Conservation (phyloP, 2,797 vertebrate genomes). For the Myripristis jacobus region DNA sequence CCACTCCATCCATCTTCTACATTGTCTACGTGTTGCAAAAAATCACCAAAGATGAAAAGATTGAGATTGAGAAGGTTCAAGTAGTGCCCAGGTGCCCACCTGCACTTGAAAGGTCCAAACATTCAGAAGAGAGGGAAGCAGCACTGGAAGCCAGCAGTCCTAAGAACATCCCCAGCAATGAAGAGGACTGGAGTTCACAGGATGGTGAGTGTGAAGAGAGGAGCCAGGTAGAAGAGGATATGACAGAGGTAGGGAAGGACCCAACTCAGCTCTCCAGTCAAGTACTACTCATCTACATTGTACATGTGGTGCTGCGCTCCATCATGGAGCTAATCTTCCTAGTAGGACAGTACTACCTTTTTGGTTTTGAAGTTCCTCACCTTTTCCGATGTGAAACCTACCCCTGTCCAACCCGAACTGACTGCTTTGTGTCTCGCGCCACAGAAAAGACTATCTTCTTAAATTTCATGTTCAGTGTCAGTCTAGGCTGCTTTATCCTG, state of each 20-base stretch:
- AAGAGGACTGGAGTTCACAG: constrained; percentile 55
- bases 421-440: constrained; percentile 82
- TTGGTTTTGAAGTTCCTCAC: constrained; percentile 79
- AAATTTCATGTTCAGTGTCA: constrained; percentile 81
- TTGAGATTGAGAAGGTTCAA: constrained; percentile 59
- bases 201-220: constrained; percentile 60
- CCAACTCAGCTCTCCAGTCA: constrained; percentile 73
- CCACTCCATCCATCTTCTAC: constrained; percentile 79
- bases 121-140: constrained; percentile 43
- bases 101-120: constrained; percentile 30
- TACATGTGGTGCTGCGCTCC: constrained; percentile 75
- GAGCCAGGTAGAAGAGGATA: constrained; percentile 62
- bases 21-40: constrained; percentile 80
- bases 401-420: constrained; percentile 75
- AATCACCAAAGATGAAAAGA: constrained; percentile 79
- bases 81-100: constrained; percentile 19
- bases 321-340: constrained; percentile 81
- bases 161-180: constrained; percentile 25
- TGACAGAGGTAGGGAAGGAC: constrained; percentile 57
- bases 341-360: constrained; percentile 79
- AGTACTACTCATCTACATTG: constrained; percentile 75
- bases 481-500: constrained; percentile 78
- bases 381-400: constrained; percentile 79
- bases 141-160: constrained; percentile 34
- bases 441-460: constrained; percentile 83